Conservation (phyloP, 2,888 invertebrate species). For the Argyresthia albistria region DNA sequence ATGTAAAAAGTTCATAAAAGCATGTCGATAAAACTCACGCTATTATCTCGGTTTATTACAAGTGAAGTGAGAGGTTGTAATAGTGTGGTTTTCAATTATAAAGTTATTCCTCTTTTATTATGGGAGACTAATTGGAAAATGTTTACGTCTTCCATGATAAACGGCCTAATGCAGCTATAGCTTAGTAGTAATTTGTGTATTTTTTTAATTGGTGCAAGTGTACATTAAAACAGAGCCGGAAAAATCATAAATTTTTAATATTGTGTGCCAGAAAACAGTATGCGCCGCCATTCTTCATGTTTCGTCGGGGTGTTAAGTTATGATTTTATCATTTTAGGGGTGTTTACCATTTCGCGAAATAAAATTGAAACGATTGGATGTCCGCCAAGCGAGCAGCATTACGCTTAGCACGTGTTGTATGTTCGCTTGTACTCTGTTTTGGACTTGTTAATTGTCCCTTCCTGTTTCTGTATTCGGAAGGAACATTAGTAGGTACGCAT, state of each 20-base stretch:
- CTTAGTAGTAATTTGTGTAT: no score
- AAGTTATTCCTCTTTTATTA: no score
- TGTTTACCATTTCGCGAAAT: constrained; percentile 62
- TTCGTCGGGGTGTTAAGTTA: constrained; percentile 60
- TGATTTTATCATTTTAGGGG: constrained; percentile 66
- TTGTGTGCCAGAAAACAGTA: constrained; percentile 27
- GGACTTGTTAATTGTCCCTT: background rate
- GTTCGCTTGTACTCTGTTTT: background rate
- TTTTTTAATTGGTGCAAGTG: no score
- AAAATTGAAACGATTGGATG: constrained; percentile 69
- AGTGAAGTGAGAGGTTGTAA: constrained; percentile 19
- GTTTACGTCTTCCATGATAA: no score
- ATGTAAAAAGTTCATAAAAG: constrained; percentile 41
- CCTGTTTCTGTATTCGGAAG: background rate
- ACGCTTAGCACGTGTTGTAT: no score
- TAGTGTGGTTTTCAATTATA: constrained; percentile 22
- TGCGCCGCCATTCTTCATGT: constrained; percentile 53
- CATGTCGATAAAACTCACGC: constrained; percentile 22
- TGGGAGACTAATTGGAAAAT: no score
- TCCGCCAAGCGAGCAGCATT: constrained; percentile 31
- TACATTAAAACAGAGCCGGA: no score
- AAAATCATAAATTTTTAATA: no score
- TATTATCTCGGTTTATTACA: constrained; percentile 34
- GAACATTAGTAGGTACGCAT: no score
- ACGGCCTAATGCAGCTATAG: no score